Conservation (phyloP, 1,140 invertebrate genomes). For the Drosophila parabipectinata region DNA sequence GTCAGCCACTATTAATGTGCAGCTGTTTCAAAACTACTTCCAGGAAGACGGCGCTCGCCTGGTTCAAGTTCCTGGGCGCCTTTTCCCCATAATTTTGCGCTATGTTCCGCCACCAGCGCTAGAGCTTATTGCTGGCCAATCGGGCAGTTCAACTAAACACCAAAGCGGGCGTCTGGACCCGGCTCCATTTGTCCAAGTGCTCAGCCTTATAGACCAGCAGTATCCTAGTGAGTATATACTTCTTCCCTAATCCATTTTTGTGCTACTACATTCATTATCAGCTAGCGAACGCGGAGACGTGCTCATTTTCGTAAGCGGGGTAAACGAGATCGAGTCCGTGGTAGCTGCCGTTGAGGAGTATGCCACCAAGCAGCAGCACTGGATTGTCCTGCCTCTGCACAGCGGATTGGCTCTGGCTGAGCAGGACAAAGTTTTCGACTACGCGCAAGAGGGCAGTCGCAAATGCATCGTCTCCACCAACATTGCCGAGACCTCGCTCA, state of each 20-base stretch:
- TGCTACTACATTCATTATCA: conserved; percentile 34
- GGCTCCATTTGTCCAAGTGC: conserved; percentile 95
- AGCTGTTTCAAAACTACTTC: conserved; percentile 96
- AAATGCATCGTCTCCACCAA: conserved; percentile 99
- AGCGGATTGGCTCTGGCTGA: conserved; percentile 96
- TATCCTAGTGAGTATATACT: conserved; percentile 87
- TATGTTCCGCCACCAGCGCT: conserved; percentile 93
- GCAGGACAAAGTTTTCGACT: conserved; percentile 99
- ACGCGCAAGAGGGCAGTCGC: conserved; percentile 96
- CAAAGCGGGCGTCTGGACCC: conserved; percentile 88
- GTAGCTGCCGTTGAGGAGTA: conserved; percentile 95
- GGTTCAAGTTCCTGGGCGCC: conserved; percentile 96
- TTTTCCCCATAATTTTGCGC: conserved; percentile 95
- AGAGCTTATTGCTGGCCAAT: conserved; percentile 84
- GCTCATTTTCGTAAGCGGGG: conserved; percentile 97
- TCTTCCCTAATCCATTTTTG: not conserved
- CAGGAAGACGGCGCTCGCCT: conserved; percentile 90
- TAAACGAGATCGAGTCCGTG: conserved; percentile 96
- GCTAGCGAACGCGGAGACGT: conserved; percentile 96
- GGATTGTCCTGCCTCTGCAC: conserved; percentile 98
- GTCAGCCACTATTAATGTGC: conserved; percentile 99
- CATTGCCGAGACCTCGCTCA: conserved; percentile 99
- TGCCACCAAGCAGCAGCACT: conserved; percentile 91
- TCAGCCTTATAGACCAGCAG: conserved; percentile 96
- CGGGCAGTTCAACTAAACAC: conserved; percentile 77